These are phyloP conservation scores for Polypedilum vanderplanki DNA, from an alignment of 1,140 invertebrate genomes.

Conservation along the genomic window DNA sequence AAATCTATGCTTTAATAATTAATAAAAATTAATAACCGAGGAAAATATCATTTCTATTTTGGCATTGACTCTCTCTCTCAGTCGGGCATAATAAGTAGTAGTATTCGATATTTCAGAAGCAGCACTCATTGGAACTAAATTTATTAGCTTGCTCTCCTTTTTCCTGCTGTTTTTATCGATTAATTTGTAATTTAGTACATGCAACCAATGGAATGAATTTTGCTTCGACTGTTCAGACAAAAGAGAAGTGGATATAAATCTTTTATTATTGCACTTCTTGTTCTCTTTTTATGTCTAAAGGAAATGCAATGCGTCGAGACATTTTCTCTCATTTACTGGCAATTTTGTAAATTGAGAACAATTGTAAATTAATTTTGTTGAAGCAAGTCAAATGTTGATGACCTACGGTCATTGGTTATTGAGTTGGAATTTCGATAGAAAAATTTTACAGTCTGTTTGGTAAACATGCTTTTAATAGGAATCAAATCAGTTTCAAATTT, in stretches of 20 bases:
- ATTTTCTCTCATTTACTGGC: no score
- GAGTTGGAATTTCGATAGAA: no score
- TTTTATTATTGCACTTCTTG: neutral
- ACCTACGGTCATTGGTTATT: no score
- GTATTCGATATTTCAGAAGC: neutral
- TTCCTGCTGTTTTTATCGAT: neutral
- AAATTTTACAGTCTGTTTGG: no score
- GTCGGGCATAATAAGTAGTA: neutral
- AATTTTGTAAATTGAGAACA: no score
- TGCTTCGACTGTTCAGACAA: neutral
- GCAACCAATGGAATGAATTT: no score
- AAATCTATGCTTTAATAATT: conserved; percentile 27
- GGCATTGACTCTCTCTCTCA: neutral
- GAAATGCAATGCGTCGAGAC: neutral
- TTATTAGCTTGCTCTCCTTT: neutral
- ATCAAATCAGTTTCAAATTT: no score
- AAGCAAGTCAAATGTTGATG: no score
- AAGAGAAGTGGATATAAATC: neutral
- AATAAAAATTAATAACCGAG: conserved; percentile 28
- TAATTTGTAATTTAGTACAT: neutral
- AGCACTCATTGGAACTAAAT: neutral
- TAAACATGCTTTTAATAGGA: no score
- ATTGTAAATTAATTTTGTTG: no score
- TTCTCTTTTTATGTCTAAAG: neutral
- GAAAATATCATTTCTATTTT: conserved; percentile 7